Conservation (phyloP, 2,888 invertebrate genomes). For the Callyntrura sp. region DNA sequence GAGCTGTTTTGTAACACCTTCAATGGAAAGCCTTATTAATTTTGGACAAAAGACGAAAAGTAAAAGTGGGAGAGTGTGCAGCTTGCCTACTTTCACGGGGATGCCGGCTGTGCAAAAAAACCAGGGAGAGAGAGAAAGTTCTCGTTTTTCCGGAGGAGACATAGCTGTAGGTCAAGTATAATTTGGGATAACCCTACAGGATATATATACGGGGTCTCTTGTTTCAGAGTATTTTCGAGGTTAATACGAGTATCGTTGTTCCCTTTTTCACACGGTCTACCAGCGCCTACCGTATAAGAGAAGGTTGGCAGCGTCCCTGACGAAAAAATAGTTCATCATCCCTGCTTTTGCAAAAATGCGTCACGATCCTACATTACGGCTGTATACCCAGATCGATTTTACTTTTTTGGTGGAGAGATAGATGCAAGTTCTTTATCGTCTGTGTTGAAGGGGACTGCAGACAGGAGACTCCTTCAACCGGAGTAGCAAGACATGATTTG, state of each 20-base stretch:
- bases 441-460: not conserved
- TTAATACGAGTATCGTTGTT: too few species aligned
- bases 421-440: too few species aligned
- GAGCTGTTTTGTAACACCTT: not conserved
- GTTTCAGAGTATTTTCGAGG: not conserved
- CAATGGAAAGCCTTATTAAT: constrained; percentile 15
- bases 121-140: not conserved
- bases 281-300: too few species aligned
- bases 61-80: not conserved
- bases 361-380: too few species aligned
- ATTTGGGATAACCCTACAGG: too few species aligned
- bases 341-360: too few species aligned
- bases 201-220: not conserved
- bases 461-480: not conserved
- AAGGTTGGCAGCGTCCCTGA: too few species aligned
- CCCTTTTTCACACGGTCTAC: too few species aligned
- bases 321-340: too few species aligned
- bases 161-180: not conserved
- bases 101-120: not conserved
- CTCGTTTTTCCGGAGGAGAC: not conserved
- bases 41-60: constrained; percentile 29
- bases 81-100: not conserved
- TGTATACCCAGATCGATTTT: too few species aligned
- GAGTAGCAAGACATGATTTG: not conserved
- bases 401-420: too few species aligned